Evolutionary conservation across 2,113 vertebrate genomes (phyloP), one percentile per base, ranked within the genome.

Genomic region (Chitala chitala): DNA sequence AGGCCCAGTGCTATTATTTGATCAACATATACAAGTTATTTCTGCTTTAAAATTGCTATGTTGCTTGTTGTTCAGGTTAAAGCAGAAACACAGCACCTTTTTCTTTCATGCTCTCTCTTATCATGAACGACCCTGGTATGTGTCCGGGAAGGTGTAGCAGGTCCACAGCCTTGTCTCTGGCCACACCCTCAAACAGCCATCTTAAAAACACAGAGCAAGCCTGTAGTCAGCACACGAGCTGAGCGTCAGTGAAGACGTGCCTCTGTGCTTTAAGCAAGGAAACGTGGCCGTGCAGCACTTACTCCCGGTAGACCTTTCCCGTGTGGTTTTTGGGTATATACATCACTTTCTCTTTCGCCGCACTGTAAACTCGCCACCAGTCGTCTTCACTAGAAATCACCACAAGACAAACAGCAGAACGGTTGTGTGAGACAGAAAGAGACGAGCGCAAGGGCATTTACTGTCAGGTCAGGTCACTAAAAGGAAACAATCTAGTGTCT

Each of bases 161-260:
- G 80, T 95, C 92, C 48, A 94, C 94, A 0, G 93, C 93, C 82
- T 95, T 94, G 78, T 90, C 87, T 82, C 94, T 89, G 71, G 84
- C 87, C 65, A 95, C 75, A 0, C 92, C 93, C 84, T 95, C 94
- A 79, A 94, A 95, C 74, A 95, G 81, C 94, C 94, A 94, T 29
- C 94, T 95, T 79, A 71, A 75, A 44, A 54, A 33, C 9, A 75
- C 55, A 58, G 2, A 7, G 1, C 10, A 59, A 42, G 36, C 33
- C 48, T 13, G 33, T 2, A 6, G n/a, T 76, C 26, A 71, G 26
- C 69, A 24, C 50, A 31, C 6, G 17, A n/a, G 24, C 5, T 3
- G 40, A 26, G 7, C 38, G n/a, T n/a, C n/a, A n/a, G n/a, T n/a
- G n/a, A 13, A 36, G 61, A 31, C 22, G 8, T n/a, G n/a, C n/a